A percentile compares a stretch with the other conserved stretches of the same genome.
Conservation (phyloP, 2,888 invertebrate genomes). For the Chelonus formosanus region DNA sequence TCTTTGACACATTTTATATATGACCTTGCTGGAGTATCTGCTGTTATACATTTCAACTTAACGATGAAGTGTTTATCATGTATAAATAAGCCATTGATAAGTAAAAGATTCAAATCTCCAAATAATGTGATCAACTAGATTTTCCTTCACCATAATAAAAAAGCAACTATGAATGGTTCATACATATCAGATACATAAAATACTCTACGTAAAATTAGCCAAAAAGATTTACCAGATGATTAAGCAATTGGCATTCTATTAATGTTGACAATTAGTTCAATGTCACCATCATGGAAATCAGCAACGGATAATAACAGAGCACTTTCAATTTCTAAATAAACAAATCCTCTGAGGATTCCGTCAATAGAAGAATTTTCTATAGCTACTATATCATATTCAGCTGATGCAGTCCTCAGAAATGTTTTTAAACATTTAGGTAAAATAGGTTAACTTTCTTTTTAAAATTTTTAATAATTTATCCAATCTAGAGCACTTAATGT, state of each 20-base stretch:
- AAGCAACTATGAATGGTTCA: background rate
- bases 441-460: background rate
- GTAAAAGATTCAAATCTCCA: background rate
- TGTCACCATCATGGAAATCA: too few relatives aligned
- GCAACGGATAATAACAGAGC: too few relatives aligned
- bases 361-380: background rate
- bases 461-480: background rate
- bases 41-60: background rate
- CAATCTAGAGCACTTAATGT: background rate
- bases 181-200: background rate
- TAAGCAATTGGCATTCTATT: too few relatives aligned
- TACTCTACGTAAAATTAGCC: background rate
- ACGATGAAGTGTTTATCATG: background rate
- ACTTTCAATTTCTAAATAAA: too few relatives aligned
- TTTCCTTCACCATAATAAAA: background rate
- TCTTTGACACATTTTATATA: slow-evolving; percentile 1
- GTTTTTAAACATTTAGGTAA: background rate
- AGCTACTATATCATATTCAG: background rate
- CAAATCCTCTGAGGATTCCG: too few relatives aligned
- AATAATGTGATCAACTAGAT: background rate
- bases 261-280: too few relatives aligned
- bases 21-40: background rate
- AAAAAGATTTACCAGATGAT: background rate
- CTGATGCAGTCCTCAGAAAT: background rate
- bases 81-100: background rate